Evolutionary conservation across 2,113 vertebrate species (phyloP), one percentile per base, ranked within the genome.

Genomic region (Euleptes europaea): DNA sequence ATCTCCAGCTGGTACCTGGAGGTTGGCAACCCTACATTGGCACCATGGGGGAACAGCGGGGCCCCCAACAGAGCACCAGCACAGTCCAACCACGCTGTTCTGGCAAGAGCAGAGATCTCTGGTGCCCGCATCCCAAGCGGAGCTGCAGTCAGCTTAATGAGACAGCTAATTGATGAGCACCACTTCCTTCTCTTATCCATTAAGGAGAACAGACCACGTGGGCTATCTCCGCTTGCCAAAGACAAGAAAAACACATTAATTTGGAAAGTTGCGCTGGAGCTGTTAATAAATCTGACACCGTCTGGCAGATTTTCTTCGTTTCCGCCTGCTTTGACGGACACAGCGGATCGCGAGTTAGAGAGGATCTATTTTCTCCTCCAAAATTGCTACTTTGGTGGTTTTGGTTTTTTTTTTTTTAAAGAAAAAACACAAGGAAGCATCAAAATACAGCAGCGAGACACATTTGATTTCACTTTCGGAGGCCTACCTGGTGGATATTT

Each of bases 251-350:
- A 92, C 26, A 91, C 94, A 95, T 96, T 96, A 93, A 95, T 96
- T 95, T 95, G 88, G 89, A 77, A 93, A 92, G 95, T 95, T 89
- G 91, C 21, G 7, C 5, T 89, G 89, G 89, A 92, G 90, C 76
- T 88, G 95, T 94, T 96, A 96, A 95, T 96, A 96, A 95, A 95
- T 96, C 95, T 94, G 94, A 96, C 94, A 92, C 94, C 93, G 94
- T 95, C 95, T 95, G 92, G 95, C 95, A 95, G 94, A 31, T 95
- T 96, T 96, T 95, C 93, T 94, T 96, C 94, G 95, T 95, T 96
- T 96, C 92, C 90, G 89, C 92, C 89, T 87, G 91, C 94, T 94
- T n/a, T 95, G 95, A 95, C 94, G 95, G 95, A 91, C 93, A 95
- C 92, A 92, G 93, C 54, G 78, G 94, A 95, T 96, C 93, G 88